phyloP scores from a whole-genome alignment of 35 echinoderm and acorn worm genomes.

The Hemicentrotus pulcherrimus region DNA sequence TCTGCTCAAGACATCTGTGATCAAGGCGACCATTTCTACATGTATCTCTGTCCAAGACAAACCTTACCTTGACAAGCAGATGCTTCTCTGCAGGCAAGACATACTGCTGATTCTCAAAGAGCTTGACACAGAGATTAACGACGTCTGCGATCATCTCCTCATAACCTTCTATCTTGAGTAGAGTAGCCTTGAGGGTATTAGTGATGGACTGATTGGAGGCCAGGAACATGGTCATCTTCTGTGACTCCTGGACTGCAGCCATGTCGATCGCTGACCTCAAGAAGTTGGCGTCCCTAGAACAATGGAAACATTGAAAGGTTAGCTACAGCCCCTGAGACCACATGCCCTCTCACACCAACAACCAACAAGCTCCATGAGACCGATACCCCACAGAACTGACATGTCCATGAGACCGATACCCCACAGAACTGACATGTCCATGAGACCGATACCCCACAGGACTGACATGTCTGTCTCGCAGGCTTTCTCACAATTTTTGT shows the following conservation, averaged over 20 bases:
- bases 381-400: no score
- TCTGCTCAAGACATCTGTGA: no score
- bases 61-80: conserved; percentile 81
- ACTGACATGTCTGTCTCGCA: no score
- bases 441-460: no score
- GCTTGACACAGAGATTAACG: conserved; percentile 74
- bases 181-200: conserved; percentile 60
- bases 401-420: no score
- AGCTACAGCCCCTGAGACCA: no score
- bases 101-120: conserved; percentile 78
- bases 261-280: conserved; percentile 65
- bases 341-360: no score
- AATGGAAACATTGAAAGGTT: not conserved
- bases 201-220: conserved; percentile 79
- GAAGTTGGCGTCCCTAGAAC: conserved; percentile 75
- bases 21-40: no score
- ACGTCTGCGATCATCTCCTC: conserved; percentile 85
- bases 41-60: no score
- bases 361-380: no score
- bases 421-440: no score
- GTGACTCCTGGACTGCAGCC: conserved; percentile 70
- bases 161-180: conserved; percentile 70
- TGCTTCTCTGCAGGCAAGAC: conserved; percentile 87
- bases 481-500: no score
- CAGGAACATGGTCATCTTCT: conserved; percentile 71